Evolutionary conservation across 2,113 vertebrate genomes (phyloP).

Genomic region (Puma concolor): DNA sequence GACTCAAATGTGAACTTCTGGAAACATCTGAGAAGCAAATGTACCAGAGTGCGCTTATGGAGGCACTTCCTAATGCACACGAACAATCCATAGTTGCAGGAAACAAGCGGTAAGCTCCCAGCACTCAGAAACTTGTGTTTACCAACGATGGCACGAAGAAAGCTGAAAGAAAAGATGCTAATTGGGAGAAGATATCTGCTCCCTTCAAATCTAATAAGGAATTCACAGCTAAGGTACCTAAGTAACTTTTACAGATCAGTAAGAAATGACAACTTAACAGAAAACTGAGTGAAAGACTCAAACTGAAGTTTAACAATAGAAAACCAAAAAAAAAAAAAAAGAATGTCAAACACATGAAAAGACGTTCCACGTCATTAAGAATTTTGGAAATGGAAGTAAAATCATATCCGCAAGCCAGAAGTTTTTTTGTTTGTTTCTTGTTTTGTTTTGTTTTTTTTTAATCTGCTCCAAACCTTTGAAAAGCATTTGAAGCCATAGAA

Average conservation of each 20-base stretch:
- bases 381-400: background rate
- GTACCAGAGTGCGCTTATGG: background rate
- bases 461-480: background rate
- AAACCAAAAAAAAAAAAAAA: background rate
- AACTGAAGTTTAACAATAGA: background rate
- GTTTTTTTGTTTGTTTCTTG: background rate
- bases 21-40: background rate
- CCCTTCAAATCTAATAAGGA: background rate
- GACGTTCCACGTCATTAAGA: background rate
- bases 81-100: background rate
- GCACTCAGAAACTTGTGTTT: background rate
- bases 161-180: background rate
- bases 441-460: too few relatives aligned
- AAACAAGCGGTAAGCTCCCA: rapidly evolving
- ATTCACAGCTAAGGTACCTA: too few relatives aligned
- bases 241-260: background rate
- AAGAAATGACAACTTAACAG: background rate
- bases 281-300: background rate
- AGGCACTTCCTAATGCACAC: background rate
- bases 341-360: too few relatives aligned
- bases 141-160: background rate
- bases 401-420: background rate
- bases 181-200: background rate
- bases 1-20: background rate
- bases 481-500: background rate